These are phyloP conservation scores for Lepus townsendii DNA, from an alignment of 2,797 vertebrate genomes.

Conservation along the genomic window DNA sequence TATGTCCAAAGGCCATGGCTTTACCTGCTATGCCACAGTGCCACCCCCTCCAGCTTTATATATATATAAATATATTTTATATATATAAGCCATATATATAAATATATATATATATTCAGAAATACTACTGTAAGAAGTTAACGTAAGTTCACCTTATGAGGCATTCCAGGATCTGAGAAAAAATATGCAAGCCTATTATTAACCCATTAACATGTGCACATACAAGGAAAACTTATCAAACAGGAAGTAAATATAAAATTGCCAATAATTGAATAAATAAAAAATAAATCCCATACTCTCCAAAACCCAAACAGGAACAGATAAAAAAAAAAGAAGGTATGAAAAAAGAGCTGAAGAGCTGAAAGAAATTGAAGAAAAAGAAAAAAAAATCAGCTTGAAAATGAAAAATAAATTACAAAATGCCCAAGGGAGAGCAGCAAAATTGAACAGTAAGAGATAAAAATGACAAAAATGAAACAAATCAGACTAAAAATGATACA, in stretches of 20 bases:
- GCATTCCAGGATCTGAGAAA: not conserved
- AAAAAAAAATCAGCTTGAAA: not conserved
- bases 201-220: not conserved
- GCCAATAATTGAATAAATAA: not conserved
- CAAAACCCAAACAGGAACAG: not conserved
- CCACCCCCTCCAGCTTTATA: too few relatives aligned
- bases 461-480: not conserved
- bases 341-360: not conserved
- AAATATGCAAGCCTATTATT: not conserved
- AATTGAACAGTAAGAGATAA: not conserved
- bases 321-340: not conserved
- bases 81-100: too few relatives aligned
- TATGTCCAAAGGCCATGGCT: too few relatives aligned
- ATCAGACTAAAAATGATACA: not conserved
- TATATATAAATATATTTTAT: too few relatives aligned
- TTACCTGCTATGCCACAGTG: too few relatives aligned
- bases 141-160: not conserved
- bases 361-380: not conserved
- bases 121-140: not conserved
- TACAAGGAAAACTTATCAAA: not conserved
- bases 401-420: not conserved
- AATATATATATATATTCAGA: not conserved
- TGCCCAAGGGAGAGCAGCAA: not conserved
- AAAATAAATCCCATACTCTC: not conserved
- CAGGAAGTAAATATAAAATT: not conserved